Base-by-base conservation (phyloP, 2,888 invertebrate species). In the Cryptus viduatorius region DNA sequence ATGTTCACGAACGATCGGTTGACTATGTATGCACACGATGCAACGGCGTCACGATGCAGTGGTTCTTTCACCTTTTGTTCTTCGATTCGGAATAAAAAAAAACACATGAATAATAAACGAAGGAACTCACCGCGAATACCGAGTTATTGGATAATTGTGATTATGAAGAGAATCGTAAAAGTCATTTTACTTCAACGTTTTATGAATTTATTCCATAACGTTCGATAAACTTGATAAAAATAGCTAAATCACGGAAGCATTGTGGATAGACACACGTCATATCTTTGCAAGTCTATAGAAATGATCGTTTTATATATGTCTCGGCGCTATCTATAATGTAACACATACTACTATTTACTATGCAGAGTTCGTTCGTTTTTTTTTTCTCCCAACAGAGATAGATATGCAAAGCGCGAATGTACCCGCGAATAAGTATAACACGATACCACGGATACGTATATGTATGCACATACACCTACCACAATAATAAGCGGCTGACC, bases 401-500 rank as follows among this genome's bases (percentile, higher is more conserved):
- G 78, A 84, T 81, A 59, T 75, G 84, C 78, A 73, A 31, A 37
- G 50, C 64, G 75, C 75, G 50, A 75, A 53, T 50, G n/a, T n/a
- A 31, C 61, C 69, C 61, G 75, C 64, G 61, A 75, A 77, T 81
- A 81, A 77, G 77, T 80, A 68, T 77, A 71, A 82, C 77, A 53
- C 56, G 83, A 73, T 68, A 61, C 19, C 42, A 53, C 16, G 69
- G 37, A 19, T 12, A 46, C 29, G 19, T 24, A n/a, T 37, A n/a
- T 29, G 16, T 14, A 59, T 14, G 46, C 31, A 59, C 16, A 59
- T 88, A 91, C 91, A 92, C 92, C 92, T 93, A 93, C 92, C 91
- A 90, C 93, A 92, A 93, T 93, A 93, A 93, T 93, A 92, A 93
- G 92, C 92, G 89, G 87, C 89, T 92, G 93, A 93, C 93, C 93